A percentile compares a stretch with the other conserved stretches of the same genome.
Evolutionary conservation across 2,113 vertebrate species (phyloP).

Genomic region (Myiagra hebetior): DNA sequence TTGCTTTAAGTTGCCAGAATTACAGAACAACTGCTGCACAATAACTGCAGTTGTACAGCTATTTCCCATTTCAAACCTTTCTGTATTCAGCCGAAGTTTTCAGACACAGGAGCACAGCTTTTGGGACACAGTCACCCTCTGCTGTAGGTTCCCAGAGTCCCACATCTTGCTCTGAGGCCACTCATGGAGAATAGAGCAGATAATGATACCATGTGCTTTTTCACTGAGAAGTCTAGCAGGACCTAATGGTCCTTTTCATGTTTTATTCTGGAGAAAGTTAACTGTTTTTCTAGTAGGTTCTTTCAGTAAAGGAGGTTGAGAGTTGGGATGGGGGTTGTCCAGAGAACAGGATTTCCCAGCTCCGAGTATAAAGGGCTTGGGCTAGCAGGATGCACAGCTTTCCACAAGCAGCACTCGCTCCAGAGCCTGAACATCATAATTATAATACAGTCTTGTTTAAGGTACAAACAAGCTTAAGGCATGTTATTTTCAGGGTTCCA

Average conservation of each 20-base stretch:
- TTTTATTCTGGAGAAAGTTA: neutral
- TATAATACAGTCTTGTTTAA: neutral
- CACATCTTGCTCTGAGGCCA: neutral
- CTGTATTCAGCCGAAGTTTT: neutral
- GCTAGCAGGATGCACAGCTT: neutral
- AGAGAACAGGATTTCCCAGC: neutral
- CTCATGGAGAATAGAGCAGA: fast-evolving
- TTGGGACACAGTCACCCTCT: fast-evolving
- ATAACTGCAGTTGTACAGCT: fast-evolving
- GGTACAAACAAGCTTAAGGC: neutral
- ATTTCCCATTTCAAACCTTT: neutral
- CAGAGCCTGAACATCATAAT: neutral
- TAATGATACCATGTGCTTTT: neutral
- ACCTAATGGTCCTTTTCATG: neutral
- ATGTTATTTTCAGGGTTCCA: neutral
- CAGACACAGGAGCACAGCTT: neutral
- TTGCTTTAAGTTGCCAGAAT: neutral
- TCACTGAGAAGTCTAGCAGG: neutral
- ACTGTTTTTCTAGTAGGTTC: neutral
- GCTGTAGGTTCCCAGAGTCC: neutral
- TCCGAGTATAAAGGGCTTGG: neutral
- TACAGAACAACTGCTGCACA: neutral
- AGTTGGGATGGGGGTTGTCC: neutral
- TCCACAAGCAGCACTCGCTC: neutral
- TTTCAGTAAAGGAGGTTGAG: neutral